phyloP scores from a whole-genome alignment of 2,797 vertebrate species.

The Hoplostethus mediterraneus region DNA sequence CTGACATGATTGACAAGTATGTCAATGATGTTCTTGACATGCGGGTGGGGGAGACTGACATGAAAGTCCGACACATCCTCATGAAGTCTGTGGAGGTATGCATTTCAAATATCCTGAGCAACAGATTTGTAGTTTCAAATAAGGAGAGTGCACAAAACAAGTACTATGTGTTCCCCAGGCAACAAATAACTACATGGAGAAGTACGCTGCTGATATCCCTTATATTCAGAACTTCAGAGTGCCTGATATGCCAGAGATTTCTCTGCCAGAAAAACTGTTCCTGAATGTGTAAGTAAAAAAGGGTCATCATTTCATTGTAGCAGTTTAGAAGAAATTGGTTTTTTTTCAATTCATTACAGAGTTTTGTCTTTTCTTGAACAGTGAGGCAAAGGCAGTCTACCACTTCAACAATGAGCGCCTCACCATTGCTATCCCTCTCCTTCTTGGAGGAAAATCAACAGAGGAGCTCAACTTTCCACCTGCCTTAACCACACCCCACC shows the following conservation, averaged over 20 bases:
- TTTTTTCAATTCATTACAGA: neutral
- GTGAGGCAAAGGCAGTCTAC: constrained; percentile 87
- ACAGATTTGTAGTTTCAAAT: neutral
- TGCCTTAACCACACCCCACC: constrained; percentile 82
- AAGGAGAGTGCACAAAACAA: constrained; percentile 5
- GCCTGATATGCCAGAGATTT: constrained; percentile 85
- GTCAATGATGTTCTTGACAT: constrained; percentile 84
- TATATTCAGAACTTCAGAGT: constrained; percentile 86
- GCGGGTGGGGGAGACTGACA: constrained; percentile 87
- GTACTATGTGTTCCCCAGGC: constrained; percentile 76
- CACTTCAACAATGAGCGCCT: constrained; percentile 85
- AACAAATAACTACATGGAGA: constrained; percentile 87
- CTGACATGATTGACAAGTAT: constrained; percentile 69
- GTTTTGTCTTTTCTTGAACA: constrained; percentile 69
- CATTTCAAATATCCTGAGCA: neutral
- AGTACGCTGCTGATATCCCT: constrained; percentile 82
- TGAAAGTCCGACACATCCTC: constrained; percentile 88
- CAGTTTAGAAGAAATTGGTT: neutral
- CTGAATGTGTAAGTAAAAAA: constrained; percentile 86
- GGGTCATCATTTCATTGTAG: neutral
- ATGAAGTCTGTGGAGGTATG: constrained; percentile 87
- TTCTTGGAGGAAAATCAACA: constrained; percentile 90
- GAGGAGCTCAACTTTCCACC: constrained; percentile 84
- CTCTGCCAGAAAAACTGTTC: constrained; percentile 90
- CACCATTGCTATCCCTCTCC: constrained; percentile 87